These are phyloP conservation scores for Porites lobata DNA, from an alignment of 92 coral and sea anemone genomes.

Conservation along the genomic window DNA sequence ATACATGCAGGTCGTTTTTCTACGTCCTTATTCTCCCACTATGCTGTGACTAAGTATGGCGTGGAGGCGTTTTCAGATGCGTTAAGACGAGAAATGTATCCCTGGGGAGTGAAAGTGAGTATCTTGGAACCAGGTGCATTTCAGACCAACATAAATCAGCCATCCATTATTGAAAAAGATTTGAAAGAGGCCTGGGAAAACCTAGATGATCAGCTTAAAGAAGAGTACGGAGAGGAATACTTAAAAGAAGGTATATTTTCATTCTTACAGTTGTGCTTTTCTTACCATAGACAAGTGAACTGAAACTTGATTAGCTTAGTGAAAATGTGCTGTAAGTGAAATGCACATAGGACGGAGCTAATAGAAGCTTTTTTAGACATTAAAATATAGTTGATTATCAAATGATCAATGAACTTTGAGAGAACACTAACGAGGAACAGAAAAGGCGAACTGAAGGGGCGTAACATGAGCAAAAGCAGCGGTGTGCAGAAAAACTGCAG, in stretches of 20 bases:
- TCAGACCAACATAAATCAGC: conserved; percentile 68
- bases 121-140: conserved; percentile 78
- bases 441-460: too few species aligned
- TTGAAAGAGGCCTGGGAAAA: conserved; percentile 48
- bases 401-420: too few species aligned
- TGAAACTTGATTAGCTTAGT: too few species aligned
- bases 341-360: too few species aligned
- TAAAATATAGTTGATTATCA: too few species aligned
- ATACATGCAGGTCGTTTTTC: background rate
- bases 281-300: too few species aligned
- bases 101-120: conserved; percentile 67
- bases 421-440: too few species aligned
- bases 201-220: conserved; percentile 47
- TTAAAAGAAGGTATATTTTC: conserved; percentile 38
- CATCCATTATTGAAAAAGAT: background rate
- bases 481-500: too few species aligned
- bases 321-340: too few species aligned
- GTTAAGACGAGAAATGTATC: conserved; percentile 33
- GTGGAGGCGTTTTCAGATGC: conserved; percentile 83
- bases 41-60: conserved; percentile 60
- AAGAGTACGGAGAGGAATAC: conserved; percentile 65
- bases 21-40: background rate
- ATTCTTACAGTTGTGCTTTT: background rate
- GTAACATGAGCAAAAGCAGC: too few species aligned
- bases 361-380: too few species aligned